Evolutionary conservation across 1,140 invertebrate species (phyloP), one percentile per base, ranked within the genome.

Genomic region (Probaryconus sp.): DNA sequence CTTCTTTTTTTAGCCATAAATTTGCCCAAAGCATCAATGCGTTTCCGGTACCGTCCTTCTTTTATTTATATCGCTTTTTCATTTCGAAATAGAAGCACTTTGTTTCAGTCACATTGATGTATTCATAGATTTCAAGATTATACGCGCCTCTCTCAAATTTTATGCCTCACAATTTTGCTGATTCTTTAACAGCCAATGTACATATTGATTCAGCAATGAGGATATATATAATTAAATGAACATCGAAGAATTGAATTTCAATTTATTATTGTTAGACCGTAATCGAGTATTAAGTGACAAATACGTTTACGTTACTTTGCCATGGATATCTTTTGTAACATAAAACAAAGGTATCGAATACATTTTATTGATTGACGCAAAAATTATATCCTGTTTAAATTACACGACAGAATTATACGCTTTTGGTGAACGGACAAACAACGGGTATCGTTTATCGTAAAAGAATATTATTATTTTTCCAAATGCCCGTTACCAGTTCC

Each of bases 1-100:
- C 55, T 73, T 72, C 64, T 72, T 77, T 77, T 73, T 70, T 77
- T 35, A 50, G 58, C 75, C 60, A 70, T 73, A 77, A 77, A 73
- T 77, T 77, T 73, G 69, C 64, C 75, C 69, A 65, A 65, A 70
- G 69, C 75, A 51, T 73, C 75, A 69, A 70, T 73, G 69, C 55
- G 47, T 77, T 77, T 77, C 75, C 75, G 75, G 75, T 72, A 68
- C 68, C 18, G 40, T 71, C 63, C 50, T 55, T 61, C 50, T 30
- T 71, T 61, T 63, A 67, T 76, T 67, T 68, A 47, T 63, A 67
- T 47, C 38, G n/a, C 48, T 43, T 61, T 71, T 45, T 55, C 42
- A 42, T 69, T 47, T 71, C 13, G 63, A 64, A 53, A 31, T 70
- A 65, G 56, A 30, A 45, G 28, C 47, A 56, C 60, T 63, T 61